Evolutionary conservation across 2,888 invertebrate genomes (phyloP).

Genomic region (Drosophila mercatorum): DNA sequence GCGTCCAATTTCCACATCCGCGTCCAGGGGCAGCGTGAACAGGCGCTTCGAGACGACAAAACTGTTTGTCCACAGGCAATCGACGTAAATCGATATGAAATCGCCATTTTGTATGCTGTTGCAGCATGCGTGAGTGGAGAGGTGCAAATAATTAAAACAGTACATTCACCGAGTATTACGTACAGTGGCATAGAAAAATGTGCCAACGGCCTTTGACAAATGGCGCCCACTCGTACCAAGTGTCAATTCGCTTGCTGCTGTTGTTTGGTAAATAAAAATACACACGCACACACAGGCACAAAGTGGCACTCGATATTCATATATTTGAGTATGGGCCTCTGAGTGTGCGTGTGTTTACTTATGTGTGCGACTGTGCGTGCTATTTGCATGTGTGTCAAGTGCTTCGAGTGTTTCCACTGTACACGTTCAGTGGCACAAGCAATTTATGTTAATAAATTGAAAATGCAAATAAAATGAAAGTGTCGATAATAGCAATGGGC

Average conservation of each 20-base stretch:
- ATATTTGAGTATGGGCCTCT: constrained; percentile 8
- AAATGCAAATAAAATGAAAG: constrained; percentile 78
- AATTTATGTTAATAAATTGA: constrained; percentile 78
- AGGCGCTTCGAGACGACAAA: constrained; percentile 84
- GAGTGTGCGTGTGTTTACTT: constrained; percentile 7
- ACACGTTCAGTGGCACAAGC: constrained; percentile 64
- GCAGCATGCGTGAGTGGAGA: constrained; percentile 33
- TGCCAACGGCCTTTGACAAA: constrained; percentile 69
- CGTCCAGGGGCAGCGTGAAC: constrained; percentile 82
- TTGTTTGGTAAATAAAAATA: constrained; percentile 24
- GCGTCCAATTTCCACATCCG: constrained; percentile 84
- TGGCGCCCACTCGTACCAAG: constrained; percentile 73
- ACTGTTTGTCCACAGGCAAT: constrained; percentile 84
- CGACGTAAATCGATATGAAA: constrained; percentile 84
- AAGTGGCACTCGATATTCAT: constrained; percentile 53
- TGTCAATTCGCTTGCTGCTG: constrained; percentile 69
- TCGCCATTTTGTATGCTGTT: constrained; percentile 84
- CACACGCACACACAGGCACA: constrained; percentile 1
- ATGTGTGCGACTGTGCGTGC: constrained; percentile 43
- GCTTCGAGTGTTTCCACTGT: constrained; percentile 39
- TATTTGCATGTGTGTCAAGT: constrained; percentile 74
- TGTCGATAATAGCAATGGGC: constrained; percentile 56
- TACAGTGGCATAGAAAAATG: constrained; percentile 57
- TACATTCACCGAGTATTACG: constrained; percentile 28
- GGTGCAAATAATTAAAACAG: constrained; percentile 70